These are phyloP conservation scores for Galbula dea DNA, from an alignment of 2,113 vertebrate species.

Conservation along the genomic window DNA sequence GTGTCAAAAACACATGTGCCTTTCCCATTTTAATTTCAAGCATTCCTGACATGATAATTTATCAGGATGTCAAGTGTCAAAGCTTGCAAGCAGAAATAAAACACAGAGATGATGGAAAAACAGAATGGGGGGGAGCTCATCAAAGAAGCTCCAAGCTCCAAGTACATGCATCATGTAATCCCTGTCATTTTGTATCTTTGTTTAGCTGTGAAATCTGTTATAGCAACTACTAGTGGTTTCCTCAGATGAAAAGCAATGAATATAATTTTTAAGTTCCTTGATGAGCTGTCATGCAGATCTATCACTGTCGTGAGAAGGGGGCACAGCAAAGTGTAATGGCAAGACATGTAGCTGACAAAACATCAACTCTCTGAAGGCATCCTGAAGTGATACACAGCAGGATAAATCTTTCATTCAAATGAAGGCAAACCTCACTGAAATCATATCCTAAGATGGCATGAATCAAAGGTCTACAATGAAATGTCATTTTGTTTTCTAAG, in stretches of 20 bases:
- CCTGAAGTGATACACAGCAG: conserved; percentile 1
- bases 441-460: not conserved
- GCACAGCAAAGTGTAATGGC: not conserved
- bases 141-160: not conserved
- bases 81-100: conserved; percentile 29
- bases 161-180: conserved; percentile 18
- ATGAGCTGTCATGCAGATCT: not conserved
- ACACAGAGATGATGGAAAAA: conserved; percentile 1
- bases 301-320: not conserved
- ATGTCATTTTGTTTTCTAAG: not conserved
- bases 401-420: not conserved
- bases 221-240: conserved; percentile 13
- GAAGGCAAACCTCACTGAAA: conserved; percentile 3
- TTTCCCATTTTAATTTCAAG: not conserved
- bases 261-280: conserved; percentile 39
- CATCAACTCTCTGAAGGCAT: not conserved
- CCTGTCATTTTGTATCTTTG: conserved; percentile 34
- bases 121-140: not conserved
- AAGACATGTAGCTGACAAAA: conserved; percentile 5
- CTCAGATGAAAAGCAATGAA: not conserved
- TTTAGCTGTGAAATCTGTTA: conserved; percentile 41
- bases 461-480: conserved; percentile 14
- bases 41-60: conserved; percentile 4
- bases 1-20: not conserved
- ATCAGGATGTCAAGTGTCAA: conserved; percentile 2